Evolutionary conservation across 1,140 invertebrate species (phyloP).

Genomic region (Paraescarpia echinospica): DNA sequence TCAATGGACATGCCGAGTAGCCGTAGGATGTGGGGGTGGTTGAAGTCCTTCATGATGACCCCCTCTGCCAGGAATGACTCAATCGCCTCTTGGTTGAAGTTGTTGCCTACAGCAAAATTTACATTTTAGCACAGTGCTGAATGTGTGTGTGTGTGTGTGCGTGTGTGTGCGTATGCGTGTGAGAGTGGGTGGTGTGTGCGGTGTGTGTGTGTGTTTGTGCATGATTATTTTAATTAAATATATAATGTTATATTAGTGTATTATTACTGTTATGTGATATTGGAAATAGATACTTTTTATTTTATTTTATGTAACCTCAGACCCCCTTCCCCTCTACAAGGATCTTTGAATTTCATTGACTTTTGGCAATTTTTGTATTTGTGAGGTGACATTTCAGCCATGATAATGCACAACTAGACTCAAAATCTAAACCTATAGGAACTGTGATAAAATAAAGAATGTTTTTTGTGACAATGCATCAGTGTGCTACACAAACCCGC

Average conservation of each 20-base stretch:
- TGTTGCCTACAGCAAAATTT: constrained; percentile 3
- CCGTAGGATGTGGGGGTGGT: constrained; percentile 58
- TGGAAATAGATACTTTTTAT: no score
- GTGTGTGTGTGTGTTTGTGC: no score
- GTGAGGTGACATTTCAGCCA: neutral
- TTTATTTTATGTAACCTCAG: no score
- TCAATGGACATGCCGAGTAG: constrained; percentile 56
- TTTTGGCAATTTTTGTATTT: neutral
- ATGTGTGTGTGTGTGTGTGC: no score
- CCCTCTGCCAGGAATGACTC: constrained; percentile 58
- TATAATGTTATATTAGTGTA: no score
- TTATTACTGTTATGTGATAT: no score
- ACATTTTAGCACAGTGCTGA: no score
- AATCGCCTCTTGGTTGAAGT: constrained; percentile 45
- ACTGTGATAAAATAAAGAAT: neutral
- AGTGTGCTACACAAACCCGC: neutral
- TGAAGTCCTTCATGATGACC: constrained; percentile 56
- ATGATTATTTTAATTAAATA: no score
- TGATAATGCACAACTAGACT: neutral
- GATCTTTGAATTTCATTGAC: neutral
- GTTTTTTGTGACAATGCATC: neutral
- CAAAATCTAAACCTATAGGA: neutral
- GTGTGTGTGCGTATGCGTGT: no score
- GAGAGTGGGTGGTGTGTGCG: no score
- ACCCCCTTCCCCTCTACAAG: neutral